Evolutionary conservation across 2,888 invertebrate genomes (phyloP).

Genomic region (Xestoiulus laeticollis): DNA sequence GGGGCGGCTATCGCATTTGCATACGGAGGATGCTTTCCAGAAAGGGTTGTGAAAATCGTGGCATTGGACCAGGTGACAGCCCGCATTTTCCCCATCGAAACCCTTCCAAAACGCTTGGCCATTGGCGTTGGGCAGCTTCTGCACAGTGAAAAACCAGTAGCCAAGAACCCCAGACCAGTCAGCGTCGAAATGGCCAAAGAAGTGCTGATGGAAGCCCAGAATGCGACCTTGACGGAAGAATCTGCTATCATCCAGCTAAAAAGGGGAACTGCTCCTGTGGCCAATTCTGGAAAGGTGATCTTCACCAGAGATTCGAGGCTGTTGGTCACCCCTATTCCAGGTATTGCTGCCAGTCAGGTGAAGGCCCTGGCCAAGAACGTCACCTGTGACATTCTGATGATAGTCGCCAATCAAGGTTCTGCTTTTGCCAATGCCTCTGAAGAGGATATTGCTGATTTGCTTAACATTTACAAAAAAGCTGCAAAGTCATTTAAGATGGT

Average conservation of each 20-base stretch:
- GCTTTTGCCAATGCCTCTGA: not conserved
- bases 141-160: not conserved
- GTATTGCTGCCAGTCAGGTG: conserved; percentile 55
- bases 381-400: conserved; percentile 51
- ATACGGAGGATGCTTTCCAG: conserved; percentile 59
- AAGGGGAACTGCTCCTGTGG: conserved; percentile 55
- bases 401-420: not conserved
- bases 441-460: conserved; percentile 27
- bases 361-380: conserved; percentile 55
- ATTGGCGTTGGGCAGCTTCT: not conserved
- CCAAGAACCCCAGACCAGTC: not conserved
- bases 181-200: conserved; percentile 74
- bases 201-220: conserved; percentile 73
- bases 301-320: conserved; percentile 58
- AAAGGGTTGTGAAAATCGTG: conserved; percentile 58
- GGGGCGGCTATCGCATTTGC: conserved; percentile 58
- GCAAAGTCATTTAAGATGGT: conserved; percentile 50
- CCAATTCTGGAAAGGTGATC: conserved; percentile 55
- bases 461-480: conserved; percentile 45
- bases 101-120: not conserved
- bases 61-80: conserved; percentile 59
- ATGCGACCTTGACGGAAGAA: conserved; percentile 56
- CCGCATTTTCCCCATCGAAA: not conserved
- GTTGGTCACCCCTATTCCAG: conserved; percentile 54
- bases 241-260: conserved; percentile 57